These are phyloP conservation scores for Nasonia vitripennis DNA, from an alignment of 1,140 invertebrate species.

Conservation along the genomic window DNA sequence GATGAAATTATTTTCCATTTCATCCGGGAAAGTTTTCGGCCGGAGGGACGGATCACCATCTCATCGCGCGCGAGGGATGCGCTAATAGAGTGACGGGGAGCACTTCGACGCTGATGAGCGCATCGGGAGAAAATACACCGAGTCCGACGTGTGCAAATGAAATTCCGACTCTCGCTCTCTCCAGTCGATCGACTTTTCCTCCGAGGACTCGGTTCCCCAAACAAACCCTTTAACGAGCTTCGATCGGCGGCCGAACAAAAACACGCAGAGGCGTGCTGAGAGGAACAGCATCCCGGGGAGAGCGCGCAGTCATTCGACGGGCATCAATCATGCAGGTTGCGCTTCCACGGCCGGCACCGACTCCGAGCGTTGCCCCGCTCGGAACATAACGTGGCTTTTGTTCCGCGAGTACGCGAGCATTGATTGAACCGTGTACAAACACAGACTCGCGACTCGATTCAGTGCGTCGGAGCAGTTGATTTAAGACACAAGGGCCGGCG, in stretches of 20 bases:
- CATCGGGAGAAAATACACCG: no score
- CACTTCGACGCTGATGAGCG: no score
- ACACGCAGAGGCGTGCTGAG: background rate
- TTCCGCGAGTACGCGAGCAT: conserved; percentile 53
- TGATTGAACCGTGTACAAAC: conserved; percentile 61
- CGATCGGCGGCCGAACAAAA: no score
- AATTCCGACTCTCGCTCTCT: background rate
- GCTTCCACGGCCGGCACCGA: background rate
- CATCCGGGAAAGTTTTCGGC: background rate
- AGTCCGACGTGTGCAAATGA: no score
- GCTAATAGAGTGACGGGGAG: background rate
- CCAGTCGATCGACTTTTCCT: no score
- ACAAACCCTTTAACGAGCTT: no score
- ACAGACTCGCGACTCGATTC: conserved; percentile 38
- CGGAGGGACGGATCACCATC: no score
- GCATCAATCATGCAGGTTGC: conserved; percentile 59
- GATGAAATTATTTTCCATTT: background rate
- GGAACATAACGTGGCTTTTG: conserved; percentile 60
- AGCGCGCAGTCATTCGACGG: conserved; percentile 58
- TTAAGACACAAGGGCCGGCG: conserved; percentile 43
- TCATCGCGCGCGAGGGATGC: background rate
- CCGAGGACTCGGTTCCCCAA: no score
- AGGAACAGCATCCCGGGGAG: background rate
- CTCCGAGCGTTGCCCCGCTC: conserved; percentile 53
- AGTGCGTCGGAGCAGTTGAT: conserved; percentile 40